These are phyloP conservation scores for Athripsodes cinereus DNA, from an alignment of 2,888 invertebrate genomes.

Conservation along the genomic window DNA sequence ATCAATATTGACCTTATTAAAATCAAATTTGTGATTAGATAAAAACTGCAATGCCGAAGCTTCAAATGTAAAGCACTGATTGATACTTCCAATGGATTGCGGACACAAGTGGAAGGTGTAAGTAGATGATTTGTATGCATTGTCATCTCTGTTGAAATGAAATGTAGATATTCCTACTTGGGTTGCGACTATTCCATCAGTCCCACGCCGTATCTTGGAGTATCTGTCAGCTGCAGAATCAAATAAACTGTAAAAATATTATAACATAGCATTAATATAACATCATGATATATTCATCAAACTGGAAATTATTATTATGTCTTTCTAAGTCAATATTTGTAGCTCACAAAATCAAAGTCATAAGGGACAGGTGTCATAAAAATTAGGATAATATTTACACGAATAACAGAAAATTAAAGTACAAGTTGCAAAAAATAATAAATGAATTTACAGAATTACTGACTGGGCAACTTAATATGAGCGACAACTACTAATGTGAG, in stretches of 20 bases:
- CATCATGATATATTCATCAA: neutral
- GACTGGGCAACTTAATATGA: too few relatives aligned
- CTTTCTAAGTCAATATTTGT: too few relatives aligned
- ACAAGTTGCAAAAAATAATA: too few relatives aligned
- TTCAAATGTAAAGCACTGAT: conserved; percentile 57
- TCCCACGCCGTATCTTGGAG: conserved; percentile 42
- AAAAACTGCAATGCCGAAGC: conserved; percentile 60
- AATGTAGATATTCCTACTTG: conserved; percentile 68
- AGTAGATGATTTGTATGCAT: conserved; percentile 52
- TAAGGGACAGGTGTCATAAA: too few relatives aligned
- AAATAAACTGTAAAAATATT: conserved; percentile 47
- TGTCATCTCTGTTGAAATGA: conserved; percentile 50
- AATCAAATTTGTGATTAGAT: conserved; percentile 59
- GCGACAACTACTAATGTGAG: too few relatives aligned
- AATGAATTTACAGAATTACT: too few relatives aligned
- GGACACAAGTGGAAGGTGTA: conserved; percentile 69
- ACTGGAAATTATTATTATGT: too few relatives aligned
- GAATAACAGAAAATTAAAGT: too few relatives aligned
- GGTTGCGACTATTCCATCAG: conserved; percentile 52
- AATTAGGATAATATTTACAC: too few relatives aligned
- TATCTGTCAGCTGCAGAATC: conserved; percentile 52
- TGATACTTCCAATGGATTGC: conserved; percentile 53
- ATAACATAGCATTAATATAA: neutral
- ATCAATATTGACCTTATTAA: conserved; percentile 82
- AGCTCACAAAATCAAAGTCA: too few relatives aligned